phyloP scores from a whole-genome alignment of 2,113 vertebrate species.

The Mesembrinibis cayennensis region DNA sequence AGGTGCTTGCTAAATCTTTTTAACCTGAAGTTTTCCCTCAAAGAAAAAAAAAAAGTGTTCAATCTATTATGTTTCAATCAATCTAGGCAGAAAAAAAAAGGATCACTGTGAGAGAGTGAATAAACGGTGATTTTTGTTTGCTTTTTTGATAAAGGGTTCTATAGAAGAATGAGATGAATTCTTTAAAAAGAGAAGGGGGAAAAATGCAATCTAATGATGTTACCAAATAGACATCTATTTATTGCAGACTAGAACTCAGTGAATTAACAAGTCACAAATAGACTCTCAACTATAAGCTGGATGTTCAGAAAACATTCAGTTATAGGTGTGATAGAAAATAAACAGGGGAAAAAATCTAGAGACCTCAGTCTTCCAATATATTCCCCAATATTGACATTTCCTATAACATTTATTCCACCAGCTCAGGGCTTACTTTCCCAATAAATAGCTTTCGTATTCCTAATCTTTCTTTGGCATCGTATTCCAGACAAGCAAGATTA shows the following conservation, averaged over 20 bases:
- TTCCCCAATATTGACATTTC: neutral
- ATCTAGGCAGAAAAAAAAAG: neutral
- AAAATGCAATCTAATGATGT: neutral
- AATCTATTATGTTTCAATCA: neutral
- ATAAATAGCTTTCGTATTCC: neutral
- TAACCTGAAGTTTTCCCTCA: neutral
- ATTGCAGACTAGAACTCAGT: neutral
- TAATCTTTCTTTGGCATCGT: neutral
- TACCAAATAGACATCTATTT: neutral
- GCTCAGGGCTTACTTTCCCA: neutral
- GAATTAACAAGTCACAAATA: neutral
- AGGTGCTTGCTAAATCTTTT: neutral
- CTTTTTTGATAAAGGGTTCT: neutral
- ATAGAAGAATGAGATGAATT: neutral
- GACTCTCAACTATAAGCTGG: neutral
- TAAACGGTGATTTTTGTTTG: neutral
- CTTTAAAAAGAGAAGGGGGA: accelerated
- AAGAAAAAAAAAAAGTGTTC: neutral
- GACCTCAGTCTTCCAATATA: neutral
- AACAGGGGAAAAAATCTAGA: neutral
- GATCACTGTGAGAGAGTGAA: neutral
- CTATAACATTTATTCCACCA: neutral
- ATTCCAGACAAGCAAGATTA: neutral
- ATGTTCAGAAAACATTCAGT: neutral
- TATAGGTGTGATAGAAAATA: neutral